Conservation (phyloP, 92 coral and sea anemone species). For the Isaurus tuberculatus region DNA sequence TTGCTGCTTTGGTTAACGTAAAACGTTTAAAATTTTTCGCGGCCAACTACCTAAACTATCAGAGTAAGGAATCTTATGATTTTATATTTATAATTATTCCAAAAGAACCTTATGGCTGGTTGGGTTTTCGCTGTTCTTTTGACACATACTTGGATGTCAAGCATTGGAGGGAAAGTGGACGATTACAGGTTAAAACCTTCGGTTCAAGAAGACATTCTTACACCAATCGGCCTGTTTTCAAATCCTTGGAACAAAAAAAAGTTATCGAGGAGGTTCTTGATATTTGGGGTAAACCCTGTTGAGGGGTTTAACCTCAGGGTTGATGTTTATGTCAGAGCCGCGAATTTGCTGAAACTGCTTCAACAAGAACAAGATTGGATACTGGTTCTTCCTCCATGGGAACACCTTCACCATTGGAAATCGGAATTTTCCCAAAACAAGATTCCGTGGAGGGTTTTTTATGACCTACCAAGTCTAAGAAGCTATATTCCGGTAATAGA, state of each 20-base stretch:
- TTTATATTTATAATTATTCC: background rate
- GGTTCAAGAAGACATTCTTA: background rate
- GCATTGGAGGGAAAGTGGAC: background rate
- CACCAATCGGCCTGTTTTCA: background rate
- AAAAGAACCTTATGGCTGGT: background rate
- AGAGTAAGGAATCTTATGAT: background rate
- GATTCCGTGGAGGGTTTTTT: constrained; percentile 61
- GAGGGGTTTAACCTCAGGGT: constrained; percentile 67
- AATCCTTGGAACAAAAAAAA: constrained; percentile 26
- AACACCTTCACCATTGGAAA: constrained; percentile 67
- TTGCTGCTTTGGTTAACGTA: background rate
- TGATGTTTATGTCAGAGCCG: constrained; percentile 67
- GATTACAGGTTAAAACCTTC: constrained; percentile 15
- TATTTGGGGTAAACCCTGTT: constrained; percentile 56
- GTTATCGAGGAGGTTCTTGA: constrained; percentile 29
- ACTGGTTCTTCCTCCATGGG: constrained; percentile 69
- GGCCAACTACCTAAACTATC: background rate
- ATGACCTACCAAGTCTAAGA: constrained; percentile 54
- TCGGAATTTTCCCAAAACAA: constrained; percentile 45
- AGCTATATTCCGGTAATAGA: constrained; percentile 52
- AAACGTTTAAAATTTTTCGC: background rate
- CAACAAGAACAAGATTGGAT: constrained; percentile 62
- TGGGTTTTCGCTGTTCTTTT: constrained; percentile 21
- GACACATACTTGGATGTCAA: constrained; percentile 1
- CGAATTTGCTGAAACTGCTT: constrained; percentile 59